Evolutionary conservation across 2,888 invertebrate species (phyloP), one percentile per base, ranked within the genome.

Genomic region (Elgonia sp.): DNA sequence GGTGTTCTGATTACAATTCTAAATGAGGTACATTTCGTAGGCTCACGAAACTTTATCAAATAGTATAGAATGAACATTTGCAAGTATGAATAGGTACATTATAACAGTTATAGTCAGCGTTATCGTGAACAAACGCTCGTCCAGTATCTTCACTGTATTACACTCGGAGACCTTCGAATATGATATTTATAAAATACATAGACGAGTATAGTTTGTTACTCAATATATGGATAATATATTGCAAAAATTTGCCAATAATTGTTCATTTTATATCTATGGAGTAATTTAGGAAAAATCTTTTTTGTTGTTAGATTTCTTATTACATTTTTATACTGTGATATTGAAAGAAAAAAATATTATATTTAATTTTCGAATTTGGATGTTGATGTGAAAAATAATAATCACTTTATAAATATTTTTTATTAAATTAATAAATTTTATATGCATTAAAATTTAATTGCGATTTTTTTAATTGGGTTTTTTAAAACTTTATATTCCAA

Each of bases 141-240:
- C 63, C 40, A 20, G 50, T 73, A 42, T 72, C 65, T 75, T 63
- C 53, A n/a, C 21, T 53, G 18, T 9, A 18, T 40, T 50, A 42
- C 60, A 40, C 69, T 70, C 21, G 6, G 37, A 76, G 77, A 82
- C 86, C 86, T 86, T 86, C 86, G 40, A 72, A 65, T 40, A 18
- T 69, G 69, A 76, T 86, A 86, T 86, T 86, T 77, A 82, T 86
- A 86, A 72, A 79, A 21, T 69, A 63, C 62, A 62, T 70, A 10
- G 37, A 20, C 14, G 80, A 53, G 40, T 67, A 70, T 76, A 62
- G 14, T 46, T 40, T 18, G 16, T 53, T 53, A 72, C 53, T 37
- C 77, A 42, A 53, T 83, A 65, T 69, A 60, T 46, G 40, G 53
- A 37, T n/a, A 65, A 46, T 18, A 40, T 65, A 18, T 20, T 20